Conservation (phyloP, 2,113 vertebrate genomes). For the Guaruba guarouba region DNA sequence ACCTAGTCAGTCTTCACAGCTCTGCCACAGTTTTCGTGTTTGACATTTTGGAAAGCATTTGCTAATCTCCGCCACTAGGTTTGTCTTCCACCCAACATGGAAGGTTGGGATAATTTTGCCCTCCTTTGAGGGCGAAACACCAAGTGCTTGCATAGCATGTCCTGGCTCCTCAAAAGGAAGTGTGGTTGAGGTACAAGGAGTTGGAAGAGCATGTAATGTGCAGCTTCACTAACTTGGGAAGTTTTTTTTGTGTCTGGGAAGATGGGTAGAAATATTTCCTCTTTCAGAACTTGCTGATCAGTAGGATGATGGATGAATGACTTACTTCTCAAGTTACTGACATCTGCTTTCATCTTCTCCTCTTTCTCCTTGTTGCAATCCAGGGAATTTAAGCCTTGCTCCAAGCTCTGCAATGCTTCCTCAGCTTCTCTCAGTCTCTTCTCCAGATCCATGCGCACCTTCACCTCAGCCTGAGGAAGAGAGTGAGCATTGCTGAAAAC, state of each 20-base stretch:
- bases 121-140: background rate
- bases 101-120: background rate
- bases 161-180: background rate
- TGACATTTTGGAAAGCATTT: background rate
- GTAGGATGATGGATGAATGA: background rate
- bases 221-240: background rate
- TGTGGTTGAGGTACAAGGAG: background rate
- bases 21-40: background rate
- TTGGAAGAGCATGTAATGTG: background rate
- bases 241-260: background rate
- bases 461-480: constrained; percentile 84
- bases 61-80: background rate
- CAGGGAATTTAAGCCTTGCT: constrained; percentile 86
- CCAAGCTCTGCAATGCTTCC: constrained; percentile 87
- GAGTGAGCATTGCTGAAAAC: background rate
- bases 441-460: constrained; percentile 90
- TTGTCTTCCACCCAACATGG: background rate
- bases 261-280: background rate
- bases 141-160: background rate
- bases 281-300: background rate
- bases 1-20: background rate
- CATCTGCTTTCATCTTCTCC: constrained; percentile 92
- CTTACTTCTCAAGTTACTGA: constrained; percentile 92
- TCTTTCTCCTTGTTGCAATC: constrained; percentile 87
- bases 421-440: constrained; percentile 86